Percentiles rank a stretch among this genome's conserved stretches.
phyloP scores from a whole-genome alignment of 2,113 vertebrate genomes.

The Salvator merianae region DNA sequence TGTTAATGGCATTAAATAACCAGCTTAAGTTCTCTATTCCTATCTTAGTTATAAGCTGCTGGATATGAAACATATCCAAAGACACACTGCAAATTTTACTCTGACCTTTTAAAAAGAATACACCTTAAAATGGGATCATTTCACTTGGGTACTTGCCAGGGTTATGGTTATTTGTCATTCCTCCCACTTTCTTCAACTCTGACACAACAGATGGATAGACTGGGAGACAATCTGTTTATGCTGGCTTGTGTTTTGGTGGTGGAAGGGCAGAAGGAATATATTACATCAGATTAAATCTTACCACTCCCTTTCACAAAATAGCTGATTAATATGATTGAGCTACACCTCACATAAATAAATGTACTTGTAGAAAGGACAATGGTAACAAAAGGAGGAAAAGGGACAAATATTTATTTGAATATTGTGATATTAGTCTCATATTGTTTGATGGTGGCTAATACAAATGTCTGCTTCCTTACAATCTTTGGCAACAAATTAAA shows the following conservation, averaged over 20 bases:
- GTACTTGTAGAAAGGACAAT: slow-evolving; percentile 11
- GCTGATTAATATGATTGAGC: slow-evolving; percentile 34
- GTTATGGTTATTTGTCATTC: slow-evolving; percentile 43
- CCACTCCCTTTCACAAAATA: neutral
- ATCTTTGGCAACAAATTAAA: neutral
- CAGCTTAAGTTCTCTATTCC: slow-evolving; percentile 7
- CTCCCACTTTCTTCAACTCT: slow-evolving; percentile 34
- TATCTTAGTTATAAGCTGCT: neutral
- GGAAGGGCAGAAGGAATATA: slow-evolving; percentile 1
- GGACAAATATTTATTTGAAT: neutral
- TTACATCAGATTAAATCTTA: slow-evolving; percentile 18
- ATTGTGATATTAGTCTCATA: too few relatives aligned
- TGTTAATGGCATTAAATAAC: neutral
- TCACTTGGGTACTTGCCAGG: slow-evolving; percentile 42
- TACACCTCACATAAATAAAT: neutral
- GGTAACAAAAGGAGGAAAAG: neutral
- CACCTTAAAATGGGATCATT: slow-evolving; percentile 1
- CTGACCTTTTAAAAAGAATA: neutral
- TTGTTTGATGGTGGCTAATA: neutral
- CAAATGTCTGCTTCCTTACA: neutral
- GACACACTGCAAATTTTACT: neutral
- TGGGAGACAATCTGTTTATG: slow-evolving; percentile 41
- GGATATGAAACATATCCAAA: slow-evolving; percentile 11
- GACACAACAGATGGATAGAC: slow-evolving; percentile 48
- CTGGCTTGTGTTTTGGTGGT: slow-evolving; percentile 27